These are phyloP conservation scores for Mystacornis crossleyi DNA, from an alignment of 2,113 vertebrate genomes.

Conservation along the genomic window DNA sequence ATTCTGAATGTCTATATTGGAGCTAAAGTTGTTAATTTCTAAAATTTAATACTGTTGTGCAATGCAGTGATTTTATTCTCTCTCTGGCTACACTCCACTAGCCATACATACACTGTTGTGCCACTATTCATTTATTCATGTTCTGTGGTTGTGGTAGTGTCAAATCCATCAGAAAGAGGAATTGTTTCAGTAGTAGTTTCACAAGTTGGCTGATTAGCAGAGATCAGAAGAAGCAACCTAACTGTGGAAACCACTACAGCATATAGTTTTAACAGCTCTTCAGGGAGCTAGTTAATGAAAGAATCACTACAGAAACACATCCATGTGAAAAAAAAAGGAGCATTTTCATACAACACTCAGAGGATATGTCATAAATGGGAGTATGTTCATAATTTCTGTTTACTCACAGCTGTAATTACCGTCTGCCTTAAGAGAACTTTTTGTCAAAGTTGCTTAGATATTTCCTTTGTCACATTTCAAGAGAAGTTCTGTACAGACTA, in stretches of 20 bases:
- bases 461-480: slow-evolving; percentile 48
- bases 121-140: slow-evolving; percentile 51
- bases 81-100: background rate
- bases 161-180: slow-evolving; percentile 74
- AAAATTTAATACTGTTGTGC: slow-evolving; percentile 23
- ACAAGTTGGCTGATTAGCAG: slow-evolving; percentile 74
- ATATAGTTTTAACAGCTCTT: slow-evolving; percentile 75
- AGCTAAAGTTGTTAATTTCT: slow-evolving; percentile 51
- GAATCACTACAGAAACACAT: slow-evolving; percentile 72
- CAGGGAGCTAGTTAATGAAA: slow-evolving; percentile 78
- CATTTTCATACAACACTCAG: slow-evolving; percentile 55
- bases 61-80: slow-evolving; percentile 41
- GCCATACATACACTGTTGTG: background rate
- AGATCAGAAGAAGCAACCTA: slow-evolving; percentile 72
- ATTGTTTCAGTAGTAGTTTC: slow-evolving; percentile 71
- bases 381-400: slow-evolving; percentile 74
- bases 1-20: background rate
- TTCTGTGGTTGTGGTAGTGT: slow-evolving; percentile 65
- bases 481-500: slow-evolving; percentile 20
- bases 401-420: slow-evolving; percentile 73
- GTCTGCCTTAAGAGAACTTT: slow-evolving; percentile 49
- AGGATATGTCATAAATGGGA: slow-evolving; percentile 62
- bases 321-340: slow-evolving; percentile 37
- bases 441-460: slow-evolving; percentile 56
- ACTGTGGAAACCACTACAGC: slow-evolving; percentile 68